phyloP scores from a whole-genome alignment of 1,140 invertebrate species.

The Bombyx mandarina region DNA sequence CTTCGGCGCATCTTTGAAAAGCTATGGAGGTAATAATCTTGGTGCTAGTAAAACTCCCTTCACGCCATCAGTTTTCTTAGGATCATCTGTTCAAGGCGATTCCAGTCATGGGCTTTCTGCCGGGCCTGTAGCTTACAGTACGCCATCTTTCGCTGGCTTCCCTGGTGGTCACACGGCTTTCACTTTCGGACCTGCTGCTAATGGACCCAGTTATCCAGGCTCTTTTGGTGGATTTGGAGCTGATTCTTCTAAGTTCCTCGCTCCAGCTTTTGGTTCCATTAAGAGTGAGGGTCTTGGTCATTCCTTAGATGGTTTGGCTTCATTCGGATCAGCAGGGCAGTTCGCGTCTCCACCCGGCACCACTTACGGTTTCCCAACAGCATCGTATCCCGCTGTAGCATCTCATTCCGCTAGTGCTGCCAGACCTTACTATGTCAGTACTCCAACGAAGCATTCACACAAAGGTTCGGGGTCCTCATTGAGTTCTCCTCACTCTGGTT shows the following conservation, averaged over 20 bases:
- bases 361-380: slow-evolving; percentile 34
- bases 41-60: slow-evolving; percentile 48
- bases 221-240: slow-evolving; percentile 35
- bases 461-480: slow-evolving; percentile 38
- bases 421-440: slow-evolving; percentile 44
- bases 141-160: slow-evolving; percentile 43
- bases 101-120: slow-evolving; percentile 31
- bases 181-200: slow-evolving; percentile 33
- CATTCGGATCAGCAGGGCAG: slow-evolving; percentile 46
- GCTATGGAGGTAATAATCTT: slow-evolving; percentile 26
- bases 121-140: slow-evolving; percentile 32
- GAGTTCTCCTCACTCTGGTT: slow-evolving; percentile 34
- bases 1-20: slow-evolving; percentile 32
- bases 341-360: slow-evolving; percentile 33
- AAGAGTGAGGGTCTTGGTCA: slow-evolving; percentile 45
- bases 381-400: slow-evolving; percentile 29
- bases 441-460: slow-evolving; percentile 26
- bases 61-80: slow-evolving; percentile 56
- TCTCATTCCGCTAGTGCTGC: slow-evolving; percentile 38
- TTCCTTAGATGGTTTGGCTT: slow-evolving; percentile 38
- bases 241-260: slow-evolving; percentile 37
- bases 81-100: slow-evolving; percentile 46
- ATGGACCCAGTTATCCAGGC: slow-evolving; percentile 34
- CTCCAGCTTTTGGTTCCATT: slow-evolving; percentile 35
- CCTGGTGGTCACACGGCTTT: slow-evolving; percentile 27